Evolutionary conservation across 2,113 vertebrate genomes (phyloP).

Genomic region (Trinectes maculatus): DNA sequence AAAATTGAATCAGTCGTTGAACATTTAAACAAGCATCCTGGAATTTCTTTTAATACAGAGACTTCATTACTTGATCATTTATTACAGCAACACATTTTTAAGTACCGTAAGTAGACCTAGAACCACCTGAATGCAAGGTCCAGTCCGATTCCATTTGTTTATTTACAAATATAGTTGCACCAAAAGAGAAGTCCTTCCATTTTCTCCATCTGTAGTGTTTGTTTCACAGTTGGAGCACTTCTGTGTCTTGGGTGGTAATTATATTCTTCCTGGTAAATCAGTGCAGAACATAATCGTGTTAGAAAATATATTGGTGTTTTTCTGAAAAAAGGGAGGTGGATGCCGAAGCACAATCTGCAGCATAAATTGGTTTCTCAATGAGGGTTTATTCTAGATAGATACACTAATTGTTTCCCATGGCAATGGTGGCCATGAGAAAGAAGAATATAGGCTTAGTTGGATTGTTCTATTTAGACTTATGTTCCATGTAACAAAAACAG

Average conservation of each 20-base stretch:
- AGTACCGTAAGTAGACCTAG: not conserved
- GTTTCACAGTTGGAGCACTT: not conserved
- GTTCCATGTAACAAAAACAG: not conserved
- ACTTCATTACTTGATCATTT: not conserved
- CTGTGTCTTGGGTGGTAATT: too few relatives aligned
- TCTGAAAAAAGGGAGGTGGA: too few relatives aligned
- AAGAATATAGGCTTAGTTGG: not conserved
- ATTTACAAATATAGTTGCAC: not conserved
- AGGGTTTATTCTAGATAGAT: not conserved
- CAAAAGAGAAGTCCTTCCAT: not conserved
- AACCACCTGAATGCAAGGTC: not conserved
- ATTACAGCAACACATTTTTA: not conserved
- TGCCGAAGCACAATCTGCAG: not conserved
- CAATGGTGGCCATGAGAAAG: not conserved
- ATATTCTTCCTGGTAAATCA: not conserved
- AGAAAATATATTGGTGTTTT: too few relatives aligned
- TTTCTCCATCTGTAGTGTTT: not conserved
- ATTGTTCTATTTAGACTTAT: not conserved
- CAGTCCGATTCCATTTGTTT: not conserved
- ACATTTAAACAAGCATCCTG: not conserved
- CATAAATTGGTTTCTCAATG: not conserved
- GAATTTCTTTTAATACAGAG: constrained; percentile 10
- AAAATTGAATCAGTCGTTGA: constrained; percentile 4
- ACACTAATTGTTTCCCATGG: not conserved
- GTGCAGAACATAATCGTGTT: not conserved